These are phyloP conservation scores for Nasonovia ribisnigri DNA, from an alignment of 2,888 invertebrate species.

Conservation along the genomic window DNA sequence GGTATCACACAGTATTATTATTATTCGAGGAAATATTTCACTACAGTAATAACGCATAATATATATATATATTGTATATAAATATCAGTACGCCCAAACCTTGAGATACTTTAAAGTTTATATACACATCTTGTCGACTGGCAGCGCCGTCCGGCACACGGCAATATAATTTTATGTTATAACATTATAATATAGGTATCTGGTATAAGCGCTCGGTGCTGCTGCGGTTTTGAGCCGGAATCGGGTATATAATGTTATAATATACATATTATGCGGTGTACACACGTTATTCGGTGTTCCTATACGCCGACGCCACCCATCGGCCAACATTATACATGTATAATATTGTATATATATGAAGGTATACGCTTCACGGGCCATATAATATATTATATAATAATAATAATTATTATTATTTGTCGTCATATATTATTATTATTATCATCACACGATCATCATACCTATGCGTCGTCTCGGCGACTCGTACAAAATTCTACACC, in stretches of 20 bases:
- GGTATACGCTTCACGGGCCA: background rate
- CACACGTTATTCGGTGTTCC: background rate
- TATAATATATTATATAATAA: background rate
- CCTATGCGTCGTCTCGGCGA: background rate
- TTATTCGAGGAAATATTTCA: background rate
- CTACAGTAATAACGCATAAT: background rate
- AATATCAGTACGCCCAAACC: background rate
- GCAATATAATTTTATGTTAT: background rate
- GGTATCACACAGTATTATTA: slow-evolving; percentile 8
- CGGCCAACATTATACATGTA: background rate
- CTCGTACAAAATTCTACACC: background rate
- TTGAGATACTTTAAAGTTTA: slow-evolving; percentile 22
- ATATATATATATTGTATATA: background rate
- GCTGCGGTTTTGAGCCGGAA: slow-evolving; percentile 24
- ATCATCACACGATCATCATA: background rate
- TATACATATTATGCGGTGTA: background rate
- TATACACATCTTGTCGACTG: background rate
- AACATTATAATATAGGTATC: background rate
- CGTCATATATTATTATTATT: background rate
- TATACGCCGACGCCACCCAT: slow-evolving; percentile 13
- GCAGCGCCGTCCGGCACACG: background rate
- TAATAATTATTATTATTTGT: background rate
- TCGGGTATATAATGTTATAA: slow-evolving; percentile 3
- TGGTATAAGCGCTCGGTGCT: background rate
- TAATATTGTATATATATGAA: background rate